A percentile compares a stretch with the other conserved stretches of the same genome.
Conservation (phyloP, 2,113 vertebrate species). For the Xiphophorus maculatus region DNA sequence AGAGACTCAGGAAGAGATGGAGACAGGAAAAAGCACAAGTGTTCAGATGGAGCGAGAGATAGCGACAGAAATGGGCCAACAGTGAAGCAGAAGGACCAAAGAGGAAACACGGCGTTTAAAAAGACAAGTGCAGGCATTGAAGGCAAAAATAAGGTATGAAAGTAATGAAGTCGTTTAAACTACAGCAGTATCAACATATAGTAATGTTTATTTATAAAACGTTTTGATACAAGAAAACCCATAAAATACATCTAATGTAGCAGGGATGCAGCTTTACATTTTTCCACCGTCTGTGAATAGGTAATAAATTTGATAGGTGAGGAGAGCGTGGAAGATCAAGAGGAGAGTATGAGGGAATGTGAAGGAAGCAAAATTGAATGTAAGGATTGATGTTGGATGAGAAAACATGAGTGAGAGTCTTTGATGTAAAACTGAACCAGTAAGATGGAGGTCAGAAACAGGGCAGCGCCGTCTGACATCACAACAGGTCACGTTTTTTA, state of each 20-base stretch:
- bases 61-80: not conserved
- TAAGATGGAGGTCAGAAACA: not conserved
- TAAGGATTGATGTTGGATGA: not conserved
- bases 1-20: slow-evolving; percentile 31
- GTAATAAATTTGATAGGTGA: not conserved
- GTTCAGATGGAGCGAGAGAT: slow-evolving; percentile 20
- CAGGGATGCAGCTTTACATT: not conserved
- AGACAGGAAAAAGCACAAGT: not conserved
- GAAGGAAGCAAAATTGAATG: not conserved
- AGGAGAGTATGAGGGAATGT: not conserved
- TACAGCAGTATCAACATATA: not conserved
- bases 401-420: not conserved
- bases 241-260: not conserved
- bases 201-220: not conserved
- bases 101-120: not conserved
- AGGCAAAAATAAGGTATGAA: slow-evolving; percentile 11
- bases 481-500: not conserved
- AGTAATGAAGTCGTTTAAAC: slow-evolving; percentile 6
- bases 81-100: slow-evolving; percentile 5
- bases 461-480: not conserved
- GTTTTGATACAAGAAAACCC: not conserved
- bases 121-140: not conserved
- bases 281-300: too few species aligned
- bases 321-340: not conserved
- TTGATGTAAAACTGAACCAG: not conserved